Evolutionary conservation across 2,888 invertebrate genomes (phyloP).

Genomic region (Rhorus exstirpatorius): DNA sequence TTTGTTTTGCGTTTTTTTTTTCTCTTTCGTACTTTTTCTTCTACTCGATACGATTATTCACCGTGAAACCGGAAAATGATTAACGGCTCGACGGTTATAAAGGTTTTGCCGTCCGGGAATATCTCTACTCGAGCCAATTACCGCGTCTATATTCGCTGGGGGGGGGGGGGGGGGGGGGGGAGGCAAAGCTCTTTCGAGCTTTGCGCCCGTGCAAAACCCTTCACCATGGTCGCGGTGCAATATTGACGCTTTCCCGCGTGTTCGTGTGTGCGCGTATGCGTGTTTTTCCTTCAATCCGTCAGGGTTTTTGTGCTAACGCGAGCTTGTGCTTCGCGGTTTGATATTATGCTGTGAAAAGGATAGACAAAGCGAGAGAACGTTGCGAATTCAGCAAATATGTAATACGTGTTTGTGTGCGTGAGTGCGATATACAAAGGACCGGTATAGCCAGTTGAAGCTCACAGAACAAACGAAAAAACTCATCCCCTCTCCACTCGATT

Average conservation of each 20-base stretch:
- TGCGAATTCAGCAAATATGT: slow-evolving; percentile 58
- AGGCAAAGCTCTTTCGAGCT: slow-evolving; percentile 17
- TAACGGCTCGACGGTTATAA: slow-evolving; percentile 60
- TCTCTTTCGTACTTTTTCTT: slow-evolving; percentile 3
- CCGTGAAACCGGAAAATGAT: slow-evolving; percentile 69
- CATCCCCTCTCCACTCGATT: neutral
- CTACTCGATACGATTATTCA: slow-evolving; percentile 65
- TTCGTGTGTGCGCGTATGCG: neutral
- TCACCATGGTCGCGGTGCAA: slow-evolving; percentile 52
- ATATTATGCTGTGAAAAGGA: slow-evolving; percentile 44
- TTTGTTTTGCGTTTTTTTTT: neutral
- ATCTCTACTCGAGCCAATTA: slow-evolving; percentile 68
- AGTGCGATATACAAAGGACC: slow-evolving; percentile 7
- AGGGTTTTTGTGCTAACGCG: slow-evolving; percentile 43
- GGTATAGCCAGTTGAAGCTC: slow-evolving; percentile 42
- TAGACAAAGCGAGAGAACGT: slow-evolving; percentile 57
- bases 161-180: too few relatives aligned
- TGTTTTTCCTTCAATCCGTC: slow-evolving; percentile 3
- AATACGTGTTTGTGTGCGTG: slow-evolving; percentile 34
- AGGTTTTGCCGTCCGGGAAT: slow-evolving; percentile 54
- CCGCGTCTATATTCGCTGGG: slow-evolving; percentile 34
- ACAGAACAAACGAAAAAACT: slow-evolving; percentile 56
- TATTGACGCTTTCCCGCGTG: slow-evolving; percentile 50
- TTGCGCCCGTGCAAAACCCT: slow-evolving; percentile 42
- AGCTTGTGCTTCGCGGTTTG: slow-evolving; percentile 37